These are phyloP conservation scores for Argyresthia albistria DNA, from an alignment of 2,888 invertebrate genomes.

Conservation along the genomic window DNA sequence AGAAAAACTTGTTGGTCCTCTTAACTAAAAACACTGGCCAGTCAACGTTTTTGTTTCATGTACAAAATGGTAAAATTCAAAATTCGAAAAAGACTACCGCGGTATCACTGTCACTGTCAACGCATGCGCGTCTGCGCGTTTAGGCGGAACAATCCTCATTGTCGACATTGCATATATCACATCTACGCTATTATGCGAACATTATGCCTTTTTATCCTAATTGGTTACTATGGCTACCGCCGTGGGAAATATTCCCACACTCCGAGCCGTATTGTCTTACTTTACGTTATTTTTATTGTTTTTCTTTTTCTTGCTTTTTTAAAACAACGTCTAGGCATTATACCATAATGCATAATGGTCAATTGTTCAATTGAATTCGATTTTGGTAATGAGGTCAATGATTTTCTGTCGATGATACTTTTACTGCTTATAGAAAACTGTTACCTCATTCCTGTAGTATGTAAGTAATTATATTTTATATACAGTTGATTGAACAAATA, in stretches of 20 bases:
- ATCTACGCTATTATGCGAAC: neutral
- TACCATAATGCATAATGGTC: conserved; percentile 57
- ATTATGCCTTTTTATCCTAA: conserved; percentile 20
- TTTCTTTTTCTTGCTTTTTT: conserved; percentile 40
- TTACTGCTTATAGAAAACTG: neutral
- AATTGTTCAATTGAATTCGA: conserved; percentile 57
- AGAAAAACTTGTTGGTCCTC: too few relatives aligned
- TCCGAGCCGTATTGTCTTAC: conserved; percentile 32
- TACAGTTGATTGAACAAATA: too few relatives aligned
- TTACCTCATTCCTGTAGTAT: neutral
- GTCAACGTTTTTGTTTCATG: too few relatives aligned
- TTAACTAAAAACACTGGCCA: too few relatives aligned
- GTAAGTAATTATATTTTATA: too few relatives aligned
- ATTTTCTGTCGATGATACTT: too few relatives aligned
- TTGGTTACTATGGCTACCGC: conserved; percentile 5
- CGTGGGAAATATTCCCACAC: conserved; percentile 57
- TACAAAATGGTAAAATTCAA: too few relatives aligned
- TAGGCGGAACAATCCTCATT: conserved; percentile 31
- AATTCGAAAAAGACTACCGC: too few relatives aligned
- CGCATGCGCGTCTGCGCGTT: neutral
- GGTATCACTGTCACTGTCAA: too few relatives aligned
- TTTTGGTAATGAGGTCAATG: conserved; percentile 18
- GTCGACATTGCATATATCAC: conserved; percentile 20
- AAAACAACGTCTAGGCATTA: conserved; percentile 24
- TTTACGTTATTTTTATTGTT: conserved; percentile 40